phyloP scores from a whole-genome alignment of 2,113 vertebrate species.

The Cisticola juncidis region DNA sequence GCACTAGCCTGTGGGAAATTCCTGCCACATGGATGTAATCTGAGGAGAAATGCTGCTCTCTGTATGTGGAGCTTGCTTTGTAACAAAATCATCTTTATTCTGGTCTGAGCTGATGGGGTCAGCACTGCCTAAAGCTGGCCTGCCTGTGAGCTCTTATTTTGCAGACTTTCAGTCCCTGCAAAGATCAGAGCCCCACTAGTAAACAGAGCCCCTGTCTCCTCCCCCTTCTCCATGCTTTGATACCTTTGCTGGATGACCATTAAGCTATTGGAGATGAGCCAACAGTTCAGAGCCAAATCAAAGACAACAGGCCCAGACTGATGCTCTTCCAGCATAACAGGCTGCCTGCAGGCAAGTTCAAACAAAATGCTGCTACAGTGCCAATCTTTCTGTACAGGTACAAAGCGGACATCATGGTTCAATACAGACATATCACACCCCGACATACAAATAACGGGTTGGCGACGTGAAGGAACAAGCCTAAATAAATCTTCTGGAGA shows the following conservation, averaged over 20 bases:
- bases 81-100: background rate
- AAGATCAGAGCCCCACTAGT: background rate
- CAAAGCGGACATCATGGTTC: slow-evolving; percentile 22
- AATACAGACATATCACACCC: background rate
- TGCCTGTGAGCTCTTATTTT: background rate
- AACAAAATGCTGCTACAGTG: slow-evolving; percentile 3
- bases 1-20: background rate
- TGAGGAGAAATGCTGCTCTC: background rate
- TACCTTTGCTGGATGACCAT: slow-evolving; percentile 32
- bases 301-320: slow-evolving; percentile 16
- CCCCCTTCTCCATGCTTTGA: background rate
- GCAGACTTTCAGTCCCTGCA: background rate
- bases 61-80: background rate
- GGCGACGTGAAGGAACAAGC: background rate
- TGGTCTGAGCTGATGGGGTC: background rate
- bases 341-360: slow-evolving; percentile 43
- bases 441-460: background rate
- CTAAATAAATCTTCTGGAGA: background rate
- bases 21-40: background rate
- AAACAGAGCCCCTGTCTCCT: background rate
- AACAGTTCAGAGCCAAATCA: slow-evolving; percentile 44
- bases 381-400: slow-evolving; percentile 42
- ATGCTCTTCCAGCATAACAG: slow-evolving; percentile 1
- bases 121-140: background rate
- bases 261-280: slow-evolving; percentile 29